These are phyloP conservation scores for Argynnis bischoffii DNA, from an alignment of 2,888 invertebrate species.

Conservation along the genomic window DNA sequence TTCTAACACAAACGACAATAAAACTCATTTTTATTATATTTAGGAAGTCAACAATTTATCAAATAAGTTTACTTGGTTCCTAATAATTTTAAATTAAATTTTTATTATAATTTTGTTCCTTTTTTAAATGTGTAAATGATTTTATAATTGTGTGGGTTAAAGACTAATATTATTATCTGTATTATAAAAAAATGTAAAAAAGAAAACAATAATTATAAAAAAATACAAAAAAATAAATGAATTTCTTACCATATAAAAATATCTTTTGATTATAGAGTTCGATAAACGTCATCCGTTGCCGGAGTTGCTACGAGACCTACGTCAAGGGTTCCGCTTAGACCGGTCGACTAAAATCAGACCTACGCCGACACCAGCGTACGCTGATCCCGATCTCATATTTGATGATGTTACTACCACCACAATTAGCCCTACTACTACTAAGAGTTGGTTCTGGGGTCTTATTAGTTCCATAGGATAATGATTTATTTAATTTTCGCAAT, in stretches of 20 bases:
- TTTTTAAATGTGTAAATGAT: too few relatives aligned
- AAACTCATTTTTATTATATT: too few relatives aligned
- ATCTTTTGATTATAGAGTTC: conserved; percentile 46
- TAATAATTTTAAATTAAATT: too few relatives aligned
- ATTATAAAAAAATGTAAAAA: too few relatives aligned
- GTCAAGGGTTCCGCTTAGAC: conserved; percentile 55
- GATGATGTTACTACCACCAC: conserved; percentile 1
- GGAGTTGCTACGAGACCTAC: conserved; percentile 61
- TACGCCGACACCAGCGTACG: conserved; percentile 47
- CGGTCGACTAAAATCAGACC: conserved; percentile 32
- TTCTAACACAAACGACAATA: too few relatives aligned
- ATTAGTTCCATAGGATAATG: conserved; percentile 4
- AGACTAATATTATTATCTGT: too few relatives aligned
- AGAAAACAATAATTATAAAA: too few relatives aligned
- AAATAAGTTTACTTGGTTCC: too few relatives aligned
- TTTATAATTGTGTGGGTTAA: too few relatives aligned
- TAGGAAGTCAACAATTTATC: too few relatives aligned
- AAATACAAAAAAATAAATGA: neutral
- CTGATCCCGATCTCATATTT: conserved; percentile 49
- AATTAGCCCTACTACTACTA: conserved; percentile 47
- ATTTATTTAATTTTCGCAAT: too few relatives aligned
- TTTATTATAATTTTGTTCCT: too few relatives aligned
- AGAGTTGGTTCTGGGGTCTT: conserved; percentile 48
- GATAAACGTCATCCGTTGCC: conserved; percentile 55
- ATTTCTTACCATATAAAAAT: neutral